A percentile compares a stretch with the other conserved stretches of the same genome.
phyloP scores from a whole-genome alignment of 2,113 vertebrate genomes.

The Tor tambroides region DNA sequence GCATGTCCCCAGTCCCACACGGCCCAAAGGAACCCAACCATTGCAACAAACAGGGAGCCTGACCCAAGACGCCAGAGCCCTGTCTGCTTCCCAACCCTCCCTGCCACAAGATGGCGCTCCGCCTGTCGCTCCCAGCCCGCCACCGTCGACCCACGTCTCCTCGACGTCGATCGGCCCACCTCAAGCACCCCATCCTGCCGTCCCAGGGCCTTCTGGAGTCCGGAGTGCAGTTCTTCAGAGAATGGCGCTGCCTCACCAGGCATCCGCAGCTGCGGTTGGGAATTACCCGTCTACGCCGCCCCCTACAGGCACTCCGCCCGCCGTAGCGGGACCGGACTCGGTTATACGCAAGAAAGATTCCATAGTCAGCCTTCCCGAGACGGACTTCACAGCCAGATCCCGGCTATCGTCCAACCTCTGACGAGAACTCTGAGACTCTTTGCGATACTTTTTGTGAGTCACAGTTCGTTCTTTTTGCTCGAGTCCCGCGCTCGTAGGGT shows the following conservation, averaged over 20 bases:
- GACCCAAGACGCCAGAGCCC: conserved; percentile 85
- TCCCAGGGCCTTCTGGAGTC: conserved; percentile 72
- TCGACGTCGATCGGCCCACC: conserved; percentile 78
- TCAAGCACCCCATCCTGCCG: conserved; percentile 66
- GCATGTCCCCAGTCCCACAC: conserved; percentile 76
- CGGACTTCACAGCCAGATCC: conserved; percentile 85
- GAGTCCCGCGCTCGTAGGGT: background rate
- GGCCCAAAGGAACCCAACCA: conserved; percentile 83
- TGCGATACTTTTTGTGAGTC: conserved; percentile 35
- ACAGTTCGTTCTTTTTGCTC: background rate
- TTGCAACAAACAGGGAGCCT: conserved; percentile 84
- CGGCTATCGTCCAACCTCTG: conserved; percentile 97
- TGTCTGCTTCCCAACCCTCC: conserved; percentile 91
- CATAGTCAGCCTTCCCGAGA: conserved; percentile 83
- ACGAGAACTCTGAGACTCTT: conserved; percentile 71
- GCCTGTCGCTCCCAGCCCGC: conserved; percentile 78
- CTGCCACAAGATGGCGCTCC: conserved; percentile 84
- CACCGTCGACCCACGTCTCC: conserved; percentile 78
- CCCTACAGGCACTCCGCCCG: conserved; percentile 63
- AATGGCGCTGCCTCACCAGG: conserved; percentile 72
- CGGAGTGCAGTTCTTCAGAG: conserved; percentile 75
- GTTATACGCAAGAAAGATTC: conserved; percentile 83
- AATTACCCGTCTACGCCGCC: conserved; percentile 69
- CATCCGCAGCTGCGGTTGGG: conserved; percentile 60
- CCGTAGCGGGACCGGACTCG: conserved; percentile 77